These are phyloP conservation scores for Anniella stebbinsi DNA, from an alignment of 2,797 vertebrate genomes.

Conservation along the genomic window DNA sequence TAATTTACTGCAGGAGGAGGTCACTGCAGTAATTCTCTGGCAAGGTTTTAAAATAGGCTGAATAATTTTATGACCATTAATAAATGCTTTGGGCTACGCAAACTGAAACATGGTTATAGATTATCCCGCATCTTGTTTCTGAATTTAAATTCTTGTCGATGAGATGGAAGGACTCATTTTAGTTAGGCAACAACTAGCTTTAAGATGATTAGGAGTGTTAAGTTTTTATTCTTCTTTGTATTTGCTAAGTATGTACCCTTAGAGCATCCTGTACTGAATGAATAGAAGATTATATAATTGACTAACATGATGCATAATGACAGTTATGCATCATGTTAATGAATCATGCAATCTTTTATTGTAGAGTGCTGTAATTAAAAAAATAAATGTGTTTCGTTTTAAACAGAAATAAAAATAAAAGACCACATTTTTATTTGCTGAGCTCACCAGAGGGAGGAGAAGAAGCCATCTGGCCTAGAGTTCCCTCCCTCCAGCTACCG, in stretches of 20 bases:
- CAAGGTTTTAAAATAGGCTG: slow-evolving; percentile 33
- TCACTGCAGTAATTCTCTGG: slow-evolving; percentile 40
- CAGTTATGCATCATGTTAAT: background rate
- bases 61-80: slow-evolving; percentile 48
- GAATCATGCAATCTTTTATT: too few relatives aligned
- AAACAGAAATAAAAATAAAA: background rate
- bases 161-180: background rate
- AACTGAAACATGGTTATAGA: slow-evolving; percentile 33
- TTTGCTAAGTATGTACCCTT: background rate
- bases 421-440: background rate
- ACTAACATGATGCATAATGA: background rate
- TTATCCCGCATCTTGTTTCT: slow-evolving; percentile 24
- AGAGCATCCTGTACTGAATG: background rate
- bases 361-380: background rate
- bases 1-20: slow-evolving; percentile 40
- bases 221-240: background rate
- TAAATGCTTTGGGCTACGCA: slow-evolving; percentile 32
- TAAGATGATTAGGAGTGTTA: background rate
- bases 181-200: background rate
- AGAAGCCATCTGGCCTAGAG: background rate
- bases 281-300: background rate
- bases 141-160: slow-evolving; percentile 20
- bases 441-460: background rate
- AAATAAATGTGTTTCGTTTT: too few relatives aligned
- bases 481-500: background rate